These are phyloP conservation scores for Cyprinella venusta DNA, from an alignment of 2,797 vertebrate genomes.

Conservation along the genomic window DNA sequence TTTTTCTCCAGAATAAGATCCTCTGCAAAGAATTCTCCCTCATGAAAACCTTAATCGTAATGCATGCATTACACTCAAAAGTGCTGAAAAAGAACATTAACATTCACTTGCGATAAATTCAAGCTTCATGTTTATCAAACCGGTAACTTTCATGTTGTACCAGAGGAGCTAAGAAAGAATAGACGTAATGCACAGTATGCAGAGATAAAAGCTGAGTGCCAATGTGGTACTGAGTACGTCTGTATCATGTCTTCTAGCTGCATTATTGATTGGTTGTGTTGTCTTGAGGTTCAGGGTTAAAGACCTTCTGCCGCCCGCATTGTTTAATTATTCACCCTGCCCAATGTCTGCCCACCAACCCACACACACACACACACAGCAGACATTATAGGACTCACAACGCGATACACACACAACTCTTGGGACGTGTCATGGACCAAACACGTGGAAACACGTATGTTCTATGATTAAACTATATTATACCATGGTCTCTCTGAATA, in stretches of 20 bases:
- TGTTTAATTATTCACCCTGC: constrained; percentile 77
- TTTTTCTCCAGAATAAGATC: constrained; percentile 34
- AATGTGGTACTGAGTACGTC: constrained; percentile 23
- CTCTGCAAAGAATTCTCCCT: constrained; percentile 31
- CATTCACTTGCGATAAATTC: neutral
- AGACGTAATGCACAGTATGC: neutral
- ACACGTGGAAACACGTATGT: neutral
- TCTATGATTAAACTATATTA: neutral
- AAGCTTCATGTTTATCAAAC: constrained; percentile 7
- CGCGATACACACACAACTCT: neutral
- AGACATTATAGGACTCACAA: constrained; percentile 4
- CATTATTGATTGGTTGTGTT: constrained; percentile 79
- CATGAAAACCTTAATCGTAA: constrained; percentile 43
- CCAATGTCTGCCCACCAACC: constrained; percentile 55
- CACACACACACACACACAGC: constrained; percentile 28
- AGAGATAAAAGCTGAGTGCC: neutral
- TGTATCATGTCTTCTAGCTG: constrained; percentile 70
- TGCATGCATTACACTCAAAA: neutral
- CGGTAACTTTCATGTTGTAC: neutral
- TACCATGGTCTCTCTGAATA: neutral
- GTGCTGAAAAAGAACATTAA: constrained; percentile 9
- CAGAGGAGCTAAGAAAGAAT: neutral
- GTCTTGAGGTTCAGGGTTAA: constrained; percentile 78
- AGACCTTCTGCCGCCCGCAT: constrained; percentile 71
- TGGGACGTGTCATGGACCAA: neutral